A percentile compares a stretch with the other conserved stretches of the same genome.
phyloP scores from a whole-genome alignment of 2,888 invertebrate species.

The Drymonia ruficornis region DNA sequence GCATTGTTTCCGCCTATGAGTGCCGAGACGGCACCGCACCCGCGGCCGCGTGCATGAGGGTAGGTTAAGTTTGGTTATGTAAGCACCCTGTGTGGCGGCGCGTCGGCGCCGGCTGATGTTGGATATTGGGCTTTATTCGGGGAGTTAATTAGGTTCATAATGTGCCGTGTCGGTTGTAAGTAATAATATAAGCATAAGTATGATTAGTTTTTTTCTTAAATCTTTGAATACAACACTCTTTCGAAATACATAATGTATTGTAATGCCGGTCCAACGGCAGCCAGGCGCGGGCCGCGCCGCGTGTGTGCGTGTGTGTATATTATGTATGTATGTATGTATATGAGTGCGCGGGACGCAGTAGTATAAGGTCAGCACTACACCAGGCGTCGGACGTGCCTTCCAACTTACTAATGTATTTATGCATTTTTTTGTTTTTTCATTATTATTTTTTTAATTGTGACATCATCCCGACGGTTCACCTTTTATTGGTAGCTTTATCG shows the following conservation, averaged over 20 bases:
- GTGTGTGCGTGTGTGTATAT: constrained; percentile 35
- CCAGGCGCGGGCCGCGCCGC: constrained; percentile 18
- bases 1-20: constrained; percentile 51
- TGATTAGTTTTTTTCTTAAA: background rate
- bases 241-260: too few relatives aligned
- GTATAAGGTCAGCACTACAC: constrained; percentile 57
- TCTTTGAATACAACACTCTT: background rate
- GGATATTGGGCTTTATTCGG: background rate
- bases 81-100: constrained; percentile 67
- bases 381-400: constrained; percentile 72
- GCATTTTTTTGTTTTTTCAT: constrained; percentile 60
- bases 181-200: background rate
- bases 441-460: constrained; percentile 48
- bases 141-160: too few relatives aligned
- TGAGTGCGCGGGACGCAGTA: constrained; percentile 53
- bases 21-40: constrained; percentile 30
- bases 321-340: constrained; percentile 51
- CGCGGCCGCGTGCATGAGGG: constrained; percentile 56
- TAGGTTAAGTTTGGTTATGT: constrained; percentile 71
- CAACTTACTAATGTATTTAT: constrained; percentile 65
- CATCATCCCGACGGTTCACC: constrained; percentile 59
- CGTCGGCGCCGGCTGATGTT: constrained; percentile 3
- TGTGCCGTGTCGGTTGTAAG: background rate
- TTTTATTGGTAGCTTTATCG: constrained; percentile 62
- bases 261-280: constrained; percentile 6